Percentiles rank a stretch among this genome's conserved stretches.
Conservation (phyloP, 2,888 invertebrate genomes). For the Machimus atricapillus region DNA sequence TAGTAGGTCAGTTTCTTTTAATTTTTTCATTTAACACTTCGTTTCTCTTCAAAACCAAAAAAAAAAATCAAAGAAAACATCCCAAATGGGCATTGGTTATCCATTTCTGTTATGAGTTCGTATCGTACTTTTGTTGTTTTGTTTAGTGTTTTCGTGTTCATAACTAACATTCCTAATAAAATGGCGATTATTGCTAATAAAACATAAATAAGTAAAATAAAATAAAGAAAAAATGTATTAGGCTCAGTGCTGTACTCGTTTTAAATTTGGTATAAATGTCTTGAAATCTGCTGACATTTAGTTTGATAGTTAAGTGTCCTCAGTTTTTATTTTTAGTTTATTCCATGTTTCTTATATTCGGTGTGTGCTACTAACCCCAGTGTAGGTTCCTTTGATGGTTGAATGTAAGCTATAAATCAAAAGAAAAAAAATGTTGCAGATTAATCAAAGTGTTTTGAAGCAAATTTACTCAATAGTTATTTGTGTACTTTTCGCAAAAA, state of each 20-base stretch:
- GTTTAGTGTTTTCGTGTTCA: conserved; percentile 40
- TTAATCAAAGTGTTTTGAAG: neutral
- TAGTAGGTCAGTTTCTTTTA: conserved; percentile 60
- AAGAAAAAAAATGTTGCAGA: neutral
- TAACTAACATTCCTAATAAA: neutral
- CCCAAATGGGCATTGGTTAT: neutral
- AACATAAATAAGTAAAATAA: neutral
- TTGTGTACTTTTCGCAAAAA: neutral
- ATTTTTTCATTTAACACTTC: conserved; percentile 29
- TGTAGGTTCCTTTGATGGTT: conserved; percentile 35
- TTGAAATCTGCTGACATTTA: conserved; percentile 27
- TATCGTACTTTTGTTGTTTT: conserved; percentile 29
- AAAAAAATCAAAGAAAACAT: neutral
- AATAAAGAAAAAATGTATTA: conserved; percentile 13
- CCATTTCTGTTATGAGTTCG: neutral
- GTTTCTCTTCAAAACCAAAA: neutral
- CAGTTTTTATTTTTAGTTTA: conserved; percentile 9
- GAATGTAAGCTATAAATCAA: neutral
- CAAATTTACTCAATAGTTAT: neutral
- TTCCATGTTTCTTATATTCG: conserved; percentile 17
- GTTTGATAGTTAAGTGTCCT: conserved; percentile 30
- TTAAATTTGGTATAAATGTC: conserved; percentile 32
- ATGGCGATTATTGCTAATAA: conserved; percentile 17
- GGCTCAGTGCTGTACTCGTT: conserved; percentile 29
- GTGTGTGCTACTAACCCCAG: conserved; percentile 31